phyloP scores from a whole-genome alignment of 2,113 vertebrate species.

The Piaya cayana region DNA sequence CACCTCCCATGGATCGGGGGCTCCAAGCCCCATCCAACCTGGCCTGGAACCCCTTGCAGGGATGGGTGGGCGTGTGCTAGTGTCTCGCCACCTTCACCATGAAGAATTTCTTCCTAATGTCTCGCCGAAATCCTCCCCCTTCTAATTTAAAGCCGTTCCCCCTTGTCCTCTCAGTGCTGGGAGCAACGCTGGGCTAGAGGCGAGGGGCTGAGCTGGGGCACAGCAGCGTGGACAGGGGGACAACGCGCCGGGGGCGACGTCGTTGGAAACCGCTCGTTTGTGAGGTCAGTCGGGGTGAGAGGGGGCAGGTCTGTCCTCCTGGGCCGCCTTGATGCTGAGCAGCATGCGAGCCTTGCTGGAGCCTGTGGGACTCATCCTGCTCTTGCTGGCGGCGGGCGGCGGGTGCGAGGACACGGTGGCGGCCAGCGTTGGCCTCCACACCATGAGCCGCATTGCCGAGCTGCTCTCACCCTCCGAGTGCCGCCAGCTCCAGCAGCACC shows the following conservation, averaged over 20 bases:
- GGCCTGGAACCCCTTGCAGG: too few relatives aligned
- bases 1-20: too few relatives aligned
- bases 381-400: fast-evolving
- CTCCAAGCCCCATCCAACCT: too few relatives aligned
- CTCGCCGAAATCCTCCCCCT: too few relatives aligned
- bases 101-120: too few relatives aligned
- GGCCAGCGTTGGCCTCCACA: constrained; percentile 64
- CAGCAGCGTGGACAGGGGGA: fast-evolving
- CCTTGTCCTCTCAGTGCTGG: too few relatives aligned
- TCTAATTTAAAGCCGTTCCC: too few relatives aligned
- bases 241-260: fast-evolving
- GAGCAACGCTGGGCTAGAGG: background rate
- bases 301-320: fast-evolving
- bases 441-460: constrained; percentile 62
- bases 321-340: fast-evolving
- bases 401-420: background rate
- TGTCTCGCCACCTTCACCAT: too few relatives aligned
- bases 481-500: constrained; percentile 16
- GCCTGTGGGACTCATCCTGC: fast-evolving
- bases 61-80: too few relatives aligned
- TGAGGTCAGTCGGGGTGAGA: background rate
- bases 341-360: background rate
- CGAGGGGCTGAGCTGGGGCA: background rate
- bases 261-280: fast-evolving
- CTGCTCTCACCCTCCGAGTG: constrained; percentile 71